Evolutionary conservation across 2,797 vertebrate species (phyloP).

Genomic region (Arnoldichthys spilopterus): DNA sequence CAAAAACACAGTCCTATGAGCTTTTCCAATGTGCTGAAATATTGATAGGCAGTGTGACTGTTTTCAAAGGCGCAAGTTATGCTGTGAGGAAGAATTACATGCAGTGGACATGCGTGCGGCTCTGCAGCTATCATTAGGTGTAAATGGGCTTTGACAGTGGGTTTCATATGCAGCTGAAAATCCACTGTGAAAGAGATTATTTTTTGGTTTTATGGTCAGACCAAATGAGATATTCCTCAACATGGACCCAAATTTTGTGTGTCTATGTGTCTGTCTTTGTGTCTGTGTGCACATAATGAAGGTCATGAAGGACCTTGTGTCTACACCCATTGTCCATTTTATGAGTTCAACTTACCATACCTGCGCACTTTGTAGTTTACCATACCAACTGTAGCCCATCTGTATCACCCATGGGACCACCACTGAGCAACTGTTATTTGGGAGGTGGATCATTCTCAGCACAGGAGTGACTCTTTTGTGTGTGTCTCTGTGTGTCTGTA

Average conservation of each 20-base stretch:
- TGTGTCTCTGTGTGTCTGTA: too few species aligned
- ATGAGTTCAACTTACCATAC: too few species aligned
- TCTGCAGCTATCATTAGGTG: conserved; percentile 1
- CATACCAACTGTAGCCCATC: too few species aligned
- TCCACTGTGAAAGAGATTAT: background rate
- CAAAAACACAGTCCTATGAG: conserved; percentile 51
- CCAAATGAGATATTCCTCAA: background rate
- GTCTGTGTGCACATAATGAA: too few species aligned
- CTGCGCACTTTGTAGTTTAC: too few species aligned
- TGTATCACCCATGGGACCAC: too few species aligned
- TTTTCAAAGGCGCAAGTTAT: conserved; percentile 9
- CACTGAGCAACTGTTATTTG: background rate
- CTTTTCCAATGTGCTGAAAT: conserved; percentile 51
- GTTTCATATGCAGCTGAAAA: background rate
- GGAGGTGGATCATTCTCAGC: too few species aligned
- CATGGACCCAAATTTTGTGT: background rate
- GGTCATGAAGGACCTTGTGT: background rate
- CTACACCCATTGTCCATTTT: background rate
- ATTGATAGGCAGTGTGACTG: conserved; percentile 52
- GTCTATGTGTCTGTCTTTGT: too few species aligned
- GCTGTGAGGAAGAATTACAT: background rate
- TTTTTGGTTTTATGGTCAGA: background rate
- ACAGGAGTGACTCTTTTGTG: too few species aligned
- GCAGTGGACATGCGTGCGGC: background rate
- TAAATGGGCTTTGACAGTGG: conserved; percentile 1